Conservation (phyloP, 2,113 vertebrate species). For the Crocuta crocuta region DNA sequence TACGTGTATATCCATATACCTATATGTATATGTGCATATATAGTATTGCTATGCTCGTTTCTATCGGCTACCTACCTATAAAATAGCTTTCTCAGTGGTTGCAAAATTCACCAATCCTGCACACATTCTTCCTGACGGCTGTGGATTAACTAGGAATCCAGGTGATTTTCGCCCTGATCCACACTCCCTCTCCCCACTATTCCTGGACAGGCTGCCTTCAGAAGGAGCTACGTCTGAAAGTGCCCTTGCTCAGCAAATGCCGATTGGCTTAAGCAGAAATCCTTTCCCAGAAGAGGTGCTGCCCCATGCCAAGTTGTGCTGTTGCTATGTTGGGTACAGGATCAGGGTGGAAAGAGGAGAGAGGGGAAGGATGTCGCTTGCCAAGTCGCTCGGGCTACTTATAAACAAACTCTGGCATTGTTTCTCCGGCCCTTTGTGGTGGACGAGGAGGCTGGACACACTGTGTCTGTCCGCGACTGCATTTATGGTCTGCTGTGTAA, state of each 20-base stretch:
- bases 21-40: accelerated
- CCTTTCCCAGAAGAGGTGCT: conserved; percentile 77
- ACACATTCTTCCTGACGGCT: not conserved
- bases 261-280: conserved; percentile 44
- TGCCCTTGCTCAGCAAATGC: not conserved
- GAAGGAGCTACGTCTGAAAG: not conserved
- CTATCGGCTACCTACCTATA: not conserved
- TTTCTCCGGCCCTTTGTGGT: not conserved
- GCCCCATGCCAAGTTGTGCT: conserved; percentile 64
- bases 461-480: not conserved
- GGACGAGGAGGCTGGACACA: not conserved
- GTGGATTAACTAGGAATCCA: not conserved
- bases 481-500: conserved; percentile 62
- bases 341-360: conserved; percentile 58
- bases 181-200: not conserved
- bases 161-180: conserved; percentile 1
- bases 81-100: not conserved
- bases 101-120: not conserved
- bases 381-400: conserved; percentile 74
- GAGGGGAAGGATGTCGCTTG: conserved; percentile 66
- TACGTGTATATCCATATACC: no score
- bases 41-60: not conserved
- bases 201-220: not conserved
- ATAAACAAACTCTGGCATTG: conserved; percentile 80
- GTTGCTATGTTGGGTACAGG: conserved; percentile 61